Percentiles rank a stretch among this genome's conserved stretches.
Evolutionary conservation across 2,888 invertebrate genomes (phyloP).

Genomic region (Torymus aiolomorphi): DNA sequence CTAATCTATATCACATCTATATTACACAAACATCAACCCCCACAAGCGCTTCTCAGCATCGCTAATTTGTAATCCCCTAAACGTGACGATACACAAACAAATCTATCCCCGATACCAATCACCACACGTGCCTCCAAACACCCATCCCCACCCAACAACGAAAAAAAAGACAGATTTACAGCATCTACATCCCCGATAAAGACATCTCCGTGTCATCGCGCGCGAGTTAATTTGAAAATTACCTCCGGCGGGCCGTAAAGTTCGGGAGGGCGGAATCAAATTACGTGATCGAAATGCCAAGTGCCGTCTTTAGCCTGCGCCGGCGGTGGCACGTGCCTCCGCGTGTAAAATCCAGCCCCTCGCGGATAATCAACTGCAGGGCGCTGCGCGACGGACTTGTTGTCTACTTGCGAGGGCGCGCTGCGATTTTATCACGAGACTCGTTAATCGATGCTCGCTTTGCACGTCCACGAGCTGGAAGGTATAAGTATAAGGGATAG

Average conservation of each 20-base stretch:
- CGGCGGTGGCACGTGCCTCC: constrained; percentile 22
- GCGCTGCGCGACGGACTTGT: not conserved
- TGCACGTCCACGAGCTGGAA: constrained; percentile 3
- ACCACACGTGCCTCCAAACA: not conserved
- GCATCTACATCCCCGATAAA: not conserved
- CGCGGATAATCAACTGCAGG: constrained; percentile 39
- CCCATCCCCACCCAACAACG: not conserved
- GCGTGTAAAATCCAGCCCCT: constrained; percentile 38
- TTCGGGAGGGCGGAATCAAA: constrained; percentile 46
- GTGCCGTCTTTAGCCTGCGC: constrained; percentile 49
- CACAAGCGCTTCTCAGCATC: no score
- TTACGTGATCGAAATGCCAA: constrained; percentile 58
- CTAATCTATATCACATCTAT: no score
- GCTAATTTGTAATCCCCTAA: no score
- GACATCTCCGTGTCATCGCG: not conserved
- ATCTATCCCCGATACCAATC: no score
- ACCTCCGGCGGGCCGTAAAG: constrained; percentile 29
- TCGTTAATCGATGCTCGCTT: constrained; percentile 33
- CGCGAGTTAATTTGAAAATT: constrained; percentile 53
- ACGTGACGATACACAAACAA: no score
- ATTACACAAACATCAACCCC: no score
- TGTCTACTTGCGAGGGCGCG: not conserved
- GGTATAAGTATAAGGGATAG: no score
- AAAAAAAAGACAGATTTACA: not conserved
- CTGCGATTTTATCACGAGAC: constrained; percentile 25